Conservation (phyloP, 2,113 vertebrate species). For the Casuarius casuarius region DNA sequence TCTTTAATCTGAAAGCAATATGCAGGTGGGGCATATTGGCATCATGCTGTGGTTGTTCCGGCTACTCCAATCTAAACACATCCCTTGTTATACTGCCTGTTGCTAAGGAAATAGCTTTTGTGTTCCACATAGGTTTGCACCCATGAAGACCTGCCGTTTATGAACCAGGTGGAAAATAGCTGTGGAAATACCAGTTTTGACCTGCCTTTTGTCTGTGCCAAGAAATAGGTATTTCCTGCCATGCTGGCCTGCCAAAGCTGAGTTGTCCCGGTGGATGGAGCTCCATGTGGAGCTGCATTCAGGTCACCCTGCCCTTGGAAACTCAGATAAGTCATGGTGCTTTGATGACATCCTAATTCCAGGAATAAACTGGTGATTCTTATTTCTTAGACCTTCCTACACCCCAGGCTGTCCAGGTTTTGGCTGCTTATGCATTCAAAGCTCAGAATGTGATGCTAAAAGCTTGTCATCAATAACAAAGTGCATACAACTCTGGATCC, state of each 20-base stretch:
- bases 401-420: neutral
- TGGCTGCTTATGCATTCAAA: neutral
- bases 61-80: neutral
- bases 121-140: neutral
- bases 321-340: neutral
- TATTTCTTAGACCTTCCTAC: neutral
- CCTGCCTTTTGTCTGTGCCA: neutral
- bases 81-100: neutral
- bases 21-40: neutral
- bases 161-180: neutral
- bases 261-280: neutral
- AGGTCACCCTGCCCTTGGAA: neutral
- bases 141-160: neutral
- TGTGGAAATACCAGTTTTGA: neutral
- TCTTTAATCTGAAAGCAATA: neutral
- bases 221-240: neutral
- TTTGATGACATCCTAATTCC: neutral
- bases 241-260: neutral
- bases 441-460: neutral
- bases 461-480: neutral
- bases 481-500: neutral
- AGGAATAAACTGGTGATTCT: neutral
- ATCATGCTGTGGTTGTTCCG: neutral
- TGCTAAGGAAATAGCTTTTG: neutral
- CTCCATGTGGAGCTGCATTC: neutral